Evolutionary conservation across 1,140 invertebrate genomes (phyloP), one percentile per base, ranked within the genome.

Genomic region (Drosophila aff.): DNA sequence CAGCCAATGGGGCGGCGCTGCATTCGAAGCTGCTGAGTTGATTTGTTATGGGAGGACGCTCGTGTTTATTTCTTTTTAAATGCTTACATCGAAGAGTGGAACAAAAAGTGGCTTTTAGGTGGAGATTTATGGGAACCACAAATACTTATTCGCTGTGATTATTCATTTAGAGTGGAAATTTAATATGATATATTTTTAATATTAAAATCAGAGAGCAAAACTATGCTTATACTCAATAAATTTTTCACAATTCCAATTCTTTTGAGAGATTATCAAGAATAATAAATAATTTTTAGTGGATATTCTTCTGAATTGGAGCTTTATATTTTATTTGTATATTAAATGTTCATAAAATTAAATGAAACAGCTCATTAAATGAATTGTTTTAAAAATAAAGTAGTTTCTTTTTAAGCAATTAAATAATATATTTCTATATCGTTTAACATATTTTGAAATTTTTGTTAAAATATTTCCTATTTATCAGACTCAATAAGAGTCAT

Each of bases 1-100:
- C 67, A 71, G 76, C 55, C 80, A 77, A 55, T 71, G 49, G 41
- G 59, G 28, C 61, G 72, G 46, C 68, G 44, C 61, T 79, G 33
- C 46, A 66, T 46, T 44, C 15, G 61, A 62, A 74, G 57, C 28
- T 31, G 46, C 41, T 31, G 41, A 61, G 66, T 63, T 52, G 47
- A 66, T 73, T 59, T 64, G 55, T 63, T 69, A 36, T 44, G 28
- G 43, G 41, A 38, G 36, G 46, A 38, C 33, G 26, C 44, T 76
- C 11, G 13, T 36, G 53, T 36, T 67, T 76, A 59, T 59, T 72
- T 36, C 52, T 41, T 13, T 72, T 72, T 36, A 23, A 71, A 73
- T 59, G 47, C 23, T 60, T 71, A 40, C 53, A 57, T 33, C 40
- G 11, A n/a, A n/a, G 36, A 40, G 52, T 55, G 21, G 33, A 5